Evolutionary conservation across 2,888 invertebrate genomes (phyloP).

Genomic region (Meteorus colon): DNA sequence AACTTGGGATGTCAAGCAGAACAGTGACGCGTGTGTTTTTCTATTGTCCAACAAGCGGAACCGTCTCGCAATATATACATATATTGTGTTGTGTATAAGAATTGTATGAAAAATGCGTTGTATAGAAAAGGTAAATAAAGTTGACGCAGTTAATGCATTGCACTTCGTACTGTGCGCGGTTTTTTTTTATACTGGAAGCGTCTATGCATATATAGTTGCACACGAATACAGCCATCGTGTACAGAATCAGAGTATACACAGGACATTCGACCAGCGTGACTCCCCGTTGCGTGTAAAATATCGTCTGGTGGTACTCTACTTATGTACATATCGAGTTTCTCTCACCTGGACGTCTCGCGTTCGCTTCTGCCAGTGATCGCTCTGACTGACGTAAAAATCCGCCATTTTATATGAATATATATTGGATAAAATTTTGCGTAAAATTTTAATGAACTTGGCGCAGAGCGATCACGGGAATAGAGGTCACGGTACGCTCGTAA

Average conservation of each 20-base stretch:
- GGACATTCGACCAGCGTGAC: slow-evolving; percentile 11
- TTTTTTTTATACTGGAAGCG: background rate
- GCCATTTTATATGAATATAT: background rate
- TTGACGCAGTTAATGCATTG: slow-evolving; percentile 30
- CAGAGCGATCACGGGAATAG: slow-evolving; percentile 2
- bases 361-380: slow-evolving; percentile 1
- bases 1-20: slow-evolving; percentile 40
- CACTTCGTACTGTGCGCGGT: slow-evolving; percentile 21
- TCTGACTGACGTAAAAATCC: slow-evolving; percentile 3
- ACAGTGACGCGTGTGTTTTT: slow-evolving; percentile 56
- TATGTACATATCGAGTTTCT: slow-evolving; percentile 27
- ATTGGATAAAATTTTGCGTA: slow-evolving; percentile 15
- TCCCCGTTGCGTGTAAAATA: slow-evolving; percentile 28
- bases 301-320: slow-evolving; percentile 10
- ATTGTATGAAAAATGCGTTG: slow-evolving; percentile 22
- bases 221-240: background rate
- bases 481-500: slow-evolving; percentile 40
- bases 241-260: background rate
- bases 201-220: slow-evolving; percentile 14
- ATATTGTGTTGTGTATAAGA: background rate
- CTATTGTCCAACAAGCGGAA: slow-evolving; percentile 55
- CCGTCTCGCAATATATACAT: slow-evolving; percentile 41
- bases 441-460: slow-evolving; percentile 32
- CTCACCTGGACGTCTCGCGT: slow-evolving; percentile 26
- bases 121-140: slow-evolving; percentile 30